phyloP scores from a whole-genome alignment of 1,140 invertebrate species.

The Drosophila neocordata region DNA sequence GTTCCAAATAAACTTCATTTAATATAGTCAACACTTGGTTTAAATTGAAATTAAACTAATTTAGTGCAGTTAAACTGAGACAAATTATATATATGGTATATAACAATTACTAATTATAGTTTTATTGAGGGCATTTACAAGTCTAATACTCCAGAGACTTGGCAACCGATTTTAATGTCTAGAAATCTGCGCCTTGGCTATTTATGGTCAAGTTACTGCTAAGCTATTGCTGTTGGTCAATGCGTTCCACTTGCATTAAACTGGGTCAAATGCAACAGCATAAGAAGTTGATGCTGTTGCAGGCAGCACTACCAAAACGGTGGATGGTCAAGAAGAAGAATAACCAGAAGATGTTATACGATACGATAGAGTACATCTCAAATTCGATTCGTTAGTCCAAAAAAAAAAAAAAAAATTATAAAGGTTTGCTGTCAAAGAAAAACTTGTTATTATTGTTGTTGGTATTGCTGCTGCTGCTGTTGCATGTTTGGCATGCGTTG shows the following conservation, averaged over 20 bases:
- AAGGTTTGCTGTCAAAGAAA: slow-evolving; percentile 23
- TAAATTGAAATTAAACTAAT: no score
- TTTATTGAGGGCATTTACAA: background rate
- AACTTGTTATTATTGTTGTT: slow-evolving; percentile 23
- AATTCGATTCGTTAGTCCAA: slow-evolving; percentile 38
- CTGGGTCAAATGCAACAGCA: slow-evolving; percentile 67
- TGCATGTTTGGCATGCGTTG: slow-evolving; percentile 53
- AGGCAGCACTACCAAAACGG: slow-evolving; percentile 13
- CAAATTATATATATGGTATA: no score
- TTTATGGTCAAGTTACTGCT: slow-evolving; percentile 65
- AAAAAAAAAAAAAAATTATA: slow-evolving; percentile 27
- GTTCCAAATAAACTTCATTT: no score
- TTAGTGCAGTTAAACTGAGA: no score
- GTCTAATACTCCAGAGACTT: background rate
- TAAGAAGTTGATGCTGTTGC: slow-evolving; percentile 5
- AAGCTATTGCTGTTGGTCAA: slow-evolving; percentile 54
- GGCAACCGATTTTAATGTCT: slow-evolving; percentile 27
- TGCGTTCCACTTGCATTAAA: slow-evolving; percentile 80
- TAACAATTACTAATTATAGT: no score
- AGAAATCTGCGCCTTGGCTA: slow-evolving; percentile 51
- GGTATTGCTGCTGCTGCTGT: slow-evolving; percentile 25
- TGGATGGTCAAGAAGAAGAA: slow-evolving; percentile 30
- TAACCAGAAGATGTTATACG: slow-evolving; percentile 28
- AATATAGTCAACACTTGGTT: no score
- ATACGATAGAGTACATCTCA: slow-evolving; percentile 16